Conservation (phyloP, 2,888 invertebrate genomes). For the Drosophila tripunctata region DNA sequence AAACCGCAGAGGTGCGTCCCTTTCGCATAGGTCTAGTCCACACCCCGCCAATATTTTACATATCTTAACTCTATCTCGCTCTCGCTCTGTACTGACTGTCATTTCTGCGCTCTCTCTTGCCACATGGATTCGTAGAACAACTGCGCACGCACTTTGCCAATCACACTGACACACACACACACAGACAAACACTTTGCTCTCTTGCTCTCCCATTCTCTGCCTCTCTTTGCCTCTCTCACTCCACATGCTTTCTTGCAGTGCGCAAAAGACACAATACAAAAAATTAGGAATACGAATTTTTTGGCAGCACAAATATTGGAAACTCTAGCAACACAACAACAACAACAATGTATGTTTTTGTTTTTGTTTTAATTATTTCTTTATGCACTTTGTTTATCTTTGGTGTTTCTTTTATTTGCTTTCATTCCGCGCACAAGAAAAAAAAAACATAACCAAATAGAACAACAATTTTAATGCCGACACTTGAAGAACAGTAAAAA, state of each 20-base stretch:
- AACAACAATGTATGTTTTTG: constrained; percentile 3
- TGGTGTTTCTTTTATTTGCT: constrained; percentile 34
- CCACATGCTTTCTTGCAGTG: constrained; percentile 19
- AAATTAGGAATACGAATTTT: constrained; percentile 12
- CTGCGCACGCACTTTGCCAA: constrained; percentile 52
- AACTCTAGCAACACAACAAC: constrained; percentile 18
- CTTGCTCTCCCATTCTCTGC: neutral
- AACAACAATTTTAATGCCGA: constrained; percentile 60
- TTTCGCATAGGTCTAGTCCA: constrained; percentile 32
- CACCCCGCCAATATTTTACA: constrained; percentile 17
- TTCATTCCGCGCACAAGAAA: constrained; percentile 61
- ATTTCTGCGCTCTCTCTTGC: constrained; percentile 1
- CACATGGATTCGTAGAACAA: constrained; percentile 11
- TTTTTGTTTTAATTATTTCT: constrained; percentile 9
- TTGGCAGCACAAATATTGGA: constrained; percentile 29
- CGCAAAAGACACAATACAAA: constrained; percentile 32
- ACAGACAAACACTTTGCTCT: neutral
- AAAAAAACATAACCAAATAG: constrained; percentile 55
- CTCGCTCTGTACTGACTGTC: neutral
- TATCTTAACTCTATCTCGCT: neutral
- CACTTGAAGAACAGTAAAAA: constrained; percentile 49
- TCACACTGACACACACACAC: constrained; percentile 17
- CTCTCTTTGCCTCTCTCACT: neutral
- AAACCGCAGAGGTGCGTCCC: constrained; percentile 45
- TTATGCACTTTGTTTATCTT: constrained; percentile 41